Percentiles rank a stretch among this genome's conserved stretches.
Evolutionary conservation across 2,888 invertebrate genomes (phyloP).

Genomic region (Pseudolycoriella hygida): DNA sequence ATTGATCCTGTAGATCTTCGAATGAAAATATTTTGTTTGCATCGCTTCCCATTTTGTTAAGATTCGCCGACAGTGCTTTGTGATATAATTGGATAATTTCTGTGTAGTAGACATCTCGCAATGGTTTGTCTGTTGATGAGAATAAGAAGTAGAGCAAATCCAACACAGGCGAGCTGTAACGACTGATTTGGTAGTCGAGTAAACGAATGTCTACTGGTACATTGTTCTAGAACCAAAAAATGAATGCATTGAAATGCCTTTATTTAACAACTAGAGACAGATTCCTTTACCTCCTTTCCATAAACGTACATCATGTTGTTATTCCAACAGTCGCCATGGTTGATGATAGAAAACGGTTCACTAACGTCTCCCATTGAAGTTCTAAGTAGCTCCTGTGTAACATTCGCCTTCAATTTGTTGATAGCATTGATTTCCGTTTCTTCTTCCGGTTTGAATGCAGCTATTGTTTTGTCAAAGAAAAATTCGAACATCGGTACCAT

Average conservation of each 20-base stretch:
- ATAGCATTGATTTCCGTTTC: conserved; percentile 6
- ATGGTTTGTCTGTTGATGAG: conserved; percentile 17
- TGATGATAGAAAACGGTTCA: conserved; percentile 9
- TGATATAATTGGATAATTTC: conserved; percentile 19
- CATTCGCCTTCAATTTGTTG: conserved; percentile 2
- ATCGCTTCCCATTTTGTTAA: conserved; percentile 17
- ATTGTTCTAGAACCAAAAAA: background rate
- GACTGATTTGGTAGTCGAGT: conserved; percentile 24
- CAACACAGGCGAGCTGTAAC: conserved; percentile 21
- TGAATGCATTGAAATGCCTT: background rate
- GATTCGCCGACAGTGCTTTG: conserved; percentile 10
- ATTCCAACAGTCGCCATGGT: conserved; percentile 10
- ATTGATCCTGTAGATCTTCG: conserved; percentile 16
- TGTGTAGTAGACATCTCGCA: conserved; percentile 16
- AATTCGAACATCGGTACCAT: no score
- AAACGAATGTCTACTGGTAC: conserved; percentile 13
- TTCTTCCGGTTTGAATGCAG: conserved; percentile 5
- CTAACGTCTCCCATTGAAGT: background rate
- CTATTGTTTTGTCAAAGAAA: conserved; percentile 2
- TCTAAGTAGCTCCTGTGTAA: background rate
- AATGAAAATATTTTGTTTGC: conserved; percentile 16
- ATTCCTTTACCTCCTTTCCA: background rate
- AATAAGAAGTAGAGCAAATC: conserved; percentile 23
- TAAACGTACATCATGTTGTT: conserved; percentile 9
- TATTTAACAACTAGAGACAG: background rate